Evolutionary conservation across 1,140 invertebrate species (phyloP), one percentile per base, ranked within the genome.

Genomic region (Pararge aegeria): DNA sequence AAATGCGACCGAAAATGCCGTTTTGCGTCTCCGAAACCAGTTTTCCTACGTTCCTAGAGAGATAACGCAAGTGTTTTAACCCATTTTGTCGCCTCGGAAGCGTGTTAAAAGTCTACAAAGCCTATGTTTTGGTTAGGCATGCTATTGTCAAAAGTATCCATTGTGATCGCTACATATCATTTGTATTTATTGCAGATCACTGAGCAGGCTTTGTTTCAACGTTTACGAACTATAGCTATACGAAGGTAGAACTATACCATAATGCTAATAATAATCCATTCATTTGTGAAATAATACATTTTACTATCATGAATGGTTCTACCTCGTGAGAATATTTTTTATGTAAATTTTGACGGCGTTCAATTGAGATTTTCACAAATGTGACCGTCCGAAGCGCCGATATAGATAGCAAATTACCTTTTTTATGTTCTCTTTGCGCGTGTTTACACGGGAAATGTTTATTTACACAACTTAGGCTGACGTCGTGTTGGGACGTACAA

Each of bases 401-500:
- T 76, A 72, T 76, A 78, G 73, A 74, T 78, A 65, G 75, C 76
- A 63, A 76, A 78, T 75, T 74, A 70, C 69, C 67, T 69, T 80
- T 83, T 81, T 85, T 77, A 80, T 75, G 81, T 75, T 78, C 73
- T 68, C 72, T 75, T 75, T 73, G 75, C 64, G 66, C 66, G 50
- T 88, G 85, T 88, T 86, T 88, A 86, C 78, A 82, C 70, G 72
- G 63, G 74, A 70, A 75, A 78, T 87, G 81, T 88, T 88, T 88
- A 88, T 86, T 86, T 88, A 88, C 78, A 71, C 77, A 68, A 71
- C 52, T 54, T 66, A 66, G 51, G 65, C 69, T 65, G 55, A 54
- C 59, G 53, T 51, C 38, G 58, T 68, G 59, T 57, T 66, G 60
- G 38, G 37, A 64, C 50, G 37, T 58, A 61, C 56, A 50, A 12